phyloP scores from a whole-genome alignment of 2,888 invertebrate genomes.

The Caenorhabditis doughertyi region DNA sequence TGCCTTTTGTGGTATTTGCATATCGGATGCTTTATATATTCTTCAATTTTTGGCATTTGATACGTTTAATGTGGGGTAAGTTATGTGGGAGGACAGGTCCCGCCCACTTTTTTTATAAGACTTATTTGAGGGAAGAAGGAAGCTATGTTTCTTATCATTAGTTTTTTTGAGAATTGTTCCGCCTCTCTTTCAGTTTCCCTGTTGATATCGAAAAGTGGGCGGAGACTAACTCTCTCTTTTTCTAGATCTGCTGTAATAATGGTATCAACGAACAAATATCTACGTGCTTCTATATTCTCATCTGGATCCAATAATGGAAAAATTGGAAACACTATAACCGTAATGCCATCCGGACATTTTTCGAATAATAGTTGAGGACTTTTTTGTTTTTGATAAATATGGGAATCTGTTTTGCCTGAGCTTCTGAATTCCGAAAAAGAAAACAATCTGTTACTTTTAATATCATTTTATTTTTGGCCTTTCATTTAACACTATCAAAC shows the following conservation, averaged over 20 bases:
- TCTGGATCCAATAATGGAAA: neutral
- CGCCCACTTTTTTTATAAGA: too few relatives aligned
- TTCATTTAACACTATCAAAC: too few relatives aligned
- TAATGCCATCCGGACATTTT: slow-evolving; percentile 2
- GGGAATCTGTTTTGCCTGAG: too few relatives aligned
- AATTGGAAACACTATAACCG: neutral
- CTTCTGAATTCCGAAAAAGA: neutral
- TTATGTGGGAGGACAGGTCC: neutral
- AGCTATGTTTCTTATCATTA: too few relatives aligned
- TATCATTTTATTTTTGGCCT: too few relatives aligned
- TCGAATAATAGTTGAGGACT: neutral
- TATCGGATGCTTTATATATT: neutral
- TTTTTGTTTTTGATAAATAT: neutral
- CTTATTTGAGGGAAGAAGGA: too few relatives aligned
- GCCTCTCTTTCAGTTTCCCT: too few relatives aligned
- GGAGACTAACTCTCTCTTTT: too few relatives aligned
- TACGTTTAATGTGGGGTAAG: slow-evolving; percentile 18
- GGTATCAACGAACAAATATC: slow-evolving; percentile 1
- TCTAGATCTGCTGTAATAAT: slow-evolving; percentile 20
- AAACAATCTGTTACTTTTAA: too few relatives aligned
- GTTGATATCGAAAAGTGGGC: too few relatives aligned
- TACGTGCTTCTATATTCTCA: neutral
- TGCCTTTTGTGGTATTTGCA: neutral
- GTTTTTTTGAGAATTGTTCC: neutral
- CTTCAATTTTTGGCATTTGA: slow-evolving; percentile 16